phyloP scores from a whole-genome alignment of 2,113 vertebrate genomes.

The Cardinalis cardinalis region DNA sequence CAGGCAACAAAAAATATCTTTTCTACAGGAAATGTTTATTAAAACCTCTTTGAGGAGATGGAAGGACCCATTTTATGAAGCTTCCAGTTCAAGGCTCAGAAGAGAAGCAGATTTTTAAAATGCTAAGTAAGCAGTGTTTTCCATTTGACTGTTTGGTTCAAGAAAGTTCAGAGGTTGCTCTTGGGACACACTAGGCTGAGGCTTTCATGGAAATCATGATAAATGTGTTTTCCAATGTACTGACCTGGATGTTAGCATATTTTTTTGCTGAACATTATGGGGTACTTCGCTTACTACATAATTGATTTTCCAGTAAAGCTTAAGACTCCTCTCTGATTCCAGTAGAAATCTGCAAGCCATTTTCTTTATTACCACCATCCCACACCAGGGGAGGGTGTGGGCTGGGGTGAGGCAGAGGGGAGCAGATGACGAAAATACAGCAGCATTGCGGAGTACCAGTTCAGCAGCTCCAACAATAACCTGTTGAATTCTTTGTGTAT shows the following conservation, averaged over 20 bases:
- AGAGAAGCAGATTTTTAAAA: slow-evolving; percentile 6
- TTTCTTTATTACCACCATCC: slow-evolving; percentile 3
- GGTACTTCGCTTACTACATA: slow-evolving; percentile 13
- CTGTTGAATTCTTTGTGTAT: neutral
- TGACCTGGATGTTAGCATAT: slow-evolving; percentile 58
- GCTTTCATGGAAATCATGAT: slow-evolving; percentile 48
- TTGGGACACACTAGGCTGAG: neutral
- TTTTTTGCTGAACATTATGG: slow-evolving; percentile 61
- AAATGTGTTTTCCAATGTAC: slow-evolving; percentile 63
- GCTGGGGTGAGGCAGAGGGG: neutral
- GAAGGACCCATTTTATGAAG: neutral
- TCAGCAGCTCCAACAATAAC: neutral
- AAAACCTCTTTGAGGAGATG: neutral
- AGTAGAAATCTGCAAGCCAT: slow-evolving; percentile 19
- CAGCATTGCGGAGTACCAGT: neutral
- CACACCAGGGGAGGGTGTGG: neutral
- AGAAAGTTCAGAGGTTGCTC: slow-evolving; percentile 50
- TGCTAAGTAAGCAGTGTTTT: slow-evolving; percentile 30
- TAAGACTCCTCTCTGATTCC: slow-evolving; percentile 36
- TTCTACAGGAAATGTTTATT: neutral
- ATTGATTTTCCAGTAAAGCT: slow-evolving; percentile 69
- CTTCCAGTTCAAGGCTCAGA: neutral
- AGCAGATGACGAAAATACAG: slow-evolving; percentile 40
- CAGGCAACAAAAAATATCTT: neutral
- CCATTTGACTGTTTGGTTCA: slow-evolving; percentile 20